Conservation (phyloP, 2,797 vertebrate species). For the Malacoctenus gilli region DNA sequence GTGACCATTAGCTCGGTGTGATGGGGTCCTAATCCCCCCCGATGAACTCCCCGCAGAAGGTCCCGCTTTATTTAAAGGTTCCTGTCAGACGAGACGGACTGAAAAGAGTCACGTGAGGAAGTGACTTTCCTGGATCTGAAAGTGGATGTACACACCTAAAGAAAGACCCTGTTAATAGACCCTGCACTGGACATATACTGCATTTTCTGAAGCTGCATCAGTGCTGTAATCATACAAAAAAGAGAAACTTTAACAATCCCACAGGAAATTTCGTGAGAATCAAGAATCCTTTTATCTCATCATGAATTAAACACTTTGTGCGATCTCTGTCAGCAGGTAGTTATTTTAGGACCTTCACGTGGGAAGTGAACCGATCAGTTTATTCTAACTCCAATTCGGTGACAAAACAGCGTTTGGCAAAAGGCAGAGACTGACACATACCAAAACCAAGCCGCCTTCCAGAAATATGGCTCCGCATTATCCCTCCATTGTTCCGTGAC, state of each 20-base stretch:
- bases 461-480: conserved; percentile 14
- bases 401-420: conserved; percentile 9
- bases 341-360: conserved; percentile 10
- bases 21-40: not conserved
- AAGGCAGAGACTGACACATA: conserved; percentile 3
- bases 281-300: conserved; percentile 16
- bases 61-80: too few species aligned
- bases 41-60: too few species aligned
- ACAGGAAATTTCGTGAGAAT: conserved; percentile 29
- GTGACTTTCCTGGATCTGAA: too few species aligned
- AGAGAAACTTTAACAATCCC: too few species aligned
- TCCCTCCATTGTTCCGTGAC: conserved; percentile 3
- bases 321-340: not conserved
- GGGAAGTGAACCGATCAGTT: conserved; percentile 16
- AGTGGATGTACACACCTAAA: too few species aligned
- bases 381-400: conserved; percentile 16
- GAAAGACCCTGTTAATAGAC: too few species aligned
- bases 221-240: too few species aligned
- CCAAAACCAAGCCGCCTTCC: conserved; percentile 19
- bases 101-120: too few species aligned
- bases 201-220: too few species aligned
- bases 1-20: not conserved
- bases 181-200: too few species aligned
- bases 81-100: too few species aligned
- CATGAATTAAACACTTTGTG: conserved; percentile 23